A percentile compares a stretch with the other conserved stretches of the same genome.
These are phyloP conservation scores for Anticlea derivata DNA, from an alignment of 2,888 invertebrate genomes.

Conservation along the genomic window DNA sequence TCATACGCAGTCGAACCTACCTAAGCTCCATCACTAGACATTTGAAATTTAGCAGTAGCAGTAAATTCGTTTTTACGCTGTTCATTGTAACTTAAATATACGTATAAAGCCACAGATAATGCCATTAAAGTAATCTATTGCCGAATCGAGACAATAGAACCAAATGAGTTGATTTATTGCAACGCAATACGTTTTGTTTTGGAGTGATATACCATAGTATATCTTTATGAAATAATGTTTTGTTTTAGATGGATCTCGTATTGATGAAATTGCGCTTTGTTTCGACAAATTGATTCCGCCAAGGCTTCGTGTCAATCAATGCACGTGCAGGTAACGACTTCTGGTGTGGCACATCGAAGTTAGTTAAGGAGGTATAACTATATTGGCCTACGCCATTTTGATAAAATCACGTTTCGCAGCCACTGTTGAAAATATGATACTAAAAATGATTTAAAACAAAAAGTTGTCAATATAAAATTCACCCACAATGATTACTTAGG, in stretches of 20 bases:
- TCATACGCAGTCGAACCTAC: too few relatives aligned
- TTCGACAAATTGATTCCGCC: conserved; percentile 27
- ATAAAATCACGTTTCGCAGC: too few relatives aligned
- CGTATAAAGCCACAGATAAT: conserved; percentile 18
- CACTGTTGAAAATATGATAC: too few relatives aligned
- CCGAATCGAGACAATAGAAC: conserved; percentile 63
- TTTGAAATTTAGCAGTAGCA: too few relatives aligned
- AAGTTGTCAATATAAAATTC: too few relatives aligned
- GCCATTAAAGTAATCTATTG: conserved; percentile 52
- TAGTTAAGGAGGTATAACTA: too few relatives aligned
- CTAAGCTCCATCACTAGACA: too few relatives aligned
- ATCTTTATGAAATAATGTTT: conserved; percentile 28
- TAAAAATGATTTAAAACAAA: too few relatives aligned
- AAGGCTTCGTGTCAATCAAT: conserved; percentile 23
- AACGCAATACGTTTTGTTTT: conserved; percentile 34
- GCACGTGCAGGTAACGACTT: neutral
- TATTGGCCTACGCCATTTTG: too few relatives aligned
- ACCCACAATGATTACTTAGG: too few relatives aligned
- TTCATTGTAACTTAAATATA: neutral
- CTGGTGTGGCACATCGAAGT: conserved; percentile 3
- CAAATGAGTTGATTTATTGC: conserved; percentile 69
- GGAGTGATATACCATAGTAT: conserved; percentile 12
- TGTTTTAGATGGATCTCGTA: conserved; percentile 35
- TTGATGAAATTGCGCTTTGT: conserved; percentile 33
- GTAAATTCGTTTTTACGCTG: neutral